Base-by-base conservation (phyloP, 2,888 invertebrate species). In the Rhimphoctona megacephalus region DNA sequence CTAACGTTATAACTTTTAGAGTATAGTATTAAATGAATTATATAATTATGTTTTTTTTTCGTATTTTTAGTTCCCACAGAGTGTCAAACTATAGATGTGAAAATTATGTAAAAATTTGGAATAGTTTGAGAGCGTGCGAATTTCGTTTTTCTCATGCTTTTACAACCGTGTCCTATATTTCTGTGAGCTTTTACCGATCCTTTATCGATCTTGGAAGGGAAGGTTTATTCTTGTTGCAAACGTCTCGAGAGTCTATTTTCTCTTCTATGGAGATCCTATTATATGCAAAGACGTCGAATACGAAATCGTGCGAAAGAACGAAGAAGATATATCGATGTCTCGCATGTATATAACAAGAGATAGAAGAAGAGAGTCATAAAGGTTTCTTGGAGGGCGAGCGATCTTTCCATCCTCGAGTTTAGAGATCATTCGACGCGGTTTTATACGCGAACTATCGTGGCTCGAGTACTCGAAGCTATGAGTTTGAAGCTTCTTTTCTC, bases 231-330 rank as follows among this genome's bases (percentile, higher is more conserved):
- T 64, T 81, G 17, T 57, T 74, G 73, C 81, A 43, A 64, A 81
- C 72, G 67, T 81, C 77, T 70, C 39, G 25, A 66, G 78, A 78
- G 70, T 25, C 66, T 49, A 43, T 77, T 54, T 33, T 46, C 52
- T 57, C 8, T 46, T 43, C 33, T 39, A 43, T 30, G 80, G 70
- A 43, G 33, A 76, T 74, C 76, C 81, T 77, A 82, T 85, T 87
- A 87, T 82, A 87, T 87, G 84, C 82, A 87, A 87, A 87, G 64
- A 85, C 82, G 81, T 79, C 64, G 82, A 87, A 87, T 87, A 87
- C 69, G 74, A 52, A 74, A 84, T 84, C 84, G 84, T 84, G 84
- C 79, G 86, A 87, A 87, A 85, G 78, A 70, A 54, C 25, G 64
- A 39, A 67, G 33, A 36, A 36, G 39, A 78, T 73, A 66, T 66